Percentiles rank a stretch among this genome's conserved stretches.
These are phyloP conservation scores for Oreochromis tanganicae DNA, from an alignment of 2,113 vertebrate genomes.

Conservation along the genomic window DNA sequence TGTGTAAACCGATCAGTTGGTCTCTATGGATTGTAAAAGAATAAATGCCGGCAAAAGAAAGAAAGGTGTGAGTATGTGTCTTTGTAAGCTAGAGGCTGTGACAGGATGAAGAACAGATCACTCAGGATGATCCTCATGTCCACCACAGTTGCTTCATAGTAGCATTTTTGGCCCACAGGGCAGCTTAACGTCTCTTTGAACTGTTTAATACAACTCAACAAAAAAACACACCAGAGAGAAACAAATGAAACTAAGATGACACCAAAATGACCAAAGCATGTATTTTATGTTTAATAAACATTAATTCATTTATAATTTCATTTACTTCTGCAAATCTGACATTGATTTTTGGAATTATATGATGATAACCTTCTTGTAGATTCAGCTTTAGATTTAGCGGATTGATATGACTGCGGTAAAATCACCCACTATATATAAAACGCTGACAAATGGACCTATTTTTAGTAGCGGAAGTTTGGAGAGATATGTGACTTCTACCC, in stretches of 20 bases:
- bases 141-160: not conserved
- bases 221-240: not conserved
- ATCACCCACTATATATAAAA: not conserved
- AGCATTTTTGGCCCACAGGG: not conserved
- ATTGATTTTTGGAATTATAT: not conserved
- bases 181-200: not conserved
- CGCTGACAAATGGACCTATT: conserved; percentile 3
- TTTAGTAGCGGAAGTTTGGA: conserved; percentile 41
- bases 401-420: not conserved
- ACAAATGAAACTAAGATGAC: not conserved
- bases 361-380: not conserved
- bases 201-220: not conserved
- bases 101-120: not conserved
- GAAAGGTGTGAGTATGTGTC: not conserved
- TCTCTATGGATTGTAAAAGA: conserved; percentile 3
- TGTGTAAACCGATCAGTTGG: conserved; percentile 28
- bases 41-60: not conserved
- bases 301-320: not conserved
- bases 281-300: not conserved
- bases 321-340: not conserved
- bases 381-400: not conserved
- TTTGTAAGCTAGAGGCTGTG: not conserved
- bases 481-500: not conserved
- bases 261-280: not conserved
- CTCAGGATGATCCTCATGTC: not conserved